Base-by-base conservation (phyloP, 2,888 invertebrate genomes). In the Dasysyrphus tricinctus region DNA sequence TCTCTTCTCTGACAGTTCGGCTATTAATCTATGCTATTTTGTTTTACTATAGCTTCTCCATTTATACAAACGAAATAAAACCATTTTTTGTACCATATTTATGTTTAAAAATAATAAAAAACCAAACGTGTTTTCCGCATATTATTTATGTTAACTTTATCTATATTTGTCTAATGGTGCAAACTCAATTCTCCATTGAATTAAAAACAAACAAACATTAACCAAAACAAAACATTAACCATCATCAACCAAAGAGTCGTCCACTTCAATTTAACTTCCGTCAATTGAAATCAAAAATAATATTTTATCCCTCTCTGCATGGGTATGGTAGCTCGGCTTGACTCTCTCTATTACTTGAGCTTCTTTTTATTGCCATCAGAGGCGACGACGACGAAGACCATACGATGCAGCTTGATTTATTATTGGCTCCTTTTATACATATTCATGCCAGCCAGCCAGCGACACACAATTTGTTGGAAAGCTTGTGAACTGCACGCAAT, bases 211-310 rank as follows among this genome's bases (percentile, higher is more conserved):
- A n/a, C 47, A 67, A 24, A 65, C 32, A 29, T 54, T 54, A 54
- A 54, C 54, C 54, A 32, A 37, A 37, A 34, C 11, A 34, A 32
- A 59, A 19, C 67, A 37, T 44, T 19, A 67, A 37, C 49, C 49
- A 24, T 24, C 24, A 24, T 24, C 24, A 24, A 24, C 24, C 24
- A 24, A 42, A 61, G 24, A 69, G 65, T 44, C 80, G 65, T 44
- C 80, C 69, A 69, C 76, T 82, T 73, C 74, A 74, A 67, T 73
- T 67, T 63, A 57, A 84, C 80, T 84, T 84, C 84, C 84, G 84
- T 57, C 80, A 84, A 76, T 80, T 80, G 80, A 72, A 76, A 72
- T 80, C 70, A 67, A 80, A 67, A 75, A 76, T 80, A 80, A 67
- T 65, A 57, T 73, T 72, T 76, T 61, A 65, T 80, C 42, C 57